Conservation (phyloP, 1,140 invertebrate genomes). For the Nylanderia fulva region DNA sequence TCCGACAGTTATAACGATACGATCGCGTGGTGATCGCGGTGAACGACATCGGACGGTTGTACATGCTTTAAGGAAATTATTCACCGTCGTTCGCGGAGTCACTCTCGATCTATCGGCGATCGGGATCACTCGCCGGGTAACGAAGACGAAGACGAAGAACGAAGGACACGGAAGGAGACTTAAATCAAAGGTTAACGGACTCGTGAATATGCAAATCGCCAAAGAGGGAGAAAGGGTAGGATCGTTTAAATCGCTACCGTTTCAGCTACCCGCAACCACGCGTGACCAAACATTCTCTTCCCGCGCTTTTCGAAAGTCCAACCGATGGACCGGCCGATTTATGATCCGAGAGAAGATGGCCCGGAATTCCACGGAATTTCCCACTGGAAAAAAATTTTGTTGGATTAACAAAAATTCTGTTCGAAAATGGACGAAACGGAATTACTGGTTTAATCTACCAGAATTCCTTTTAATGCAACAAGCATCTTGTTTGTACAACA, state of each 20-base stretch:
- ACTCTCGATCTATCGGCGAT: conserved; percentile 15
- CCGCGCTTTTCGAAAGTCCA: conserved; percentile 68
- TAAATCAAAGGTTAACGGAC: conserved; percentile 39
- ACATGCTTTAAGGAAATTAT: conserved; percentile 30
- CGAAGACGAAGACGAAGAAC: not conserved
- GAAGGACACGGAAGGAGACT: not conserved
- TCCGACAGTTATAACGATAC: conserved; percentile 42
- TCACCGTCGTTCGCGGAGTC: not conserved
- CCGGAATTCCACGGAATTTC: conserved; percentile 65
- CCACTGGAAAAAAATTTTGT: no score
- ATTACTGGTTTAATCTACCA: no score
- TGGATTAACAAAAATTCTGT: no score
- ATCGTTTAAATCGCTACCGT: conserved; percentile 65
- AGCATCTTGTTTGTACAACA: no score
- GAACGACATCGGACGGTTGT: conserved; percentile 40
- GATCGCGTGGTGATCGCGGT: conserved; percentile 16
- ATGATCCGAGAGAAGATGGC: conserved; percentile 17
- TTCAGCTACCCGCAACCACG: conserved; percentile 80
- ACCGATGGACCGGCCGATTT: conserved; percentile 41
- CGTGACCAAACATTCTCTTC: conserved; percentile 83
- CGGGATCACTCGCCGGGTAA: conserved; percentile 4
- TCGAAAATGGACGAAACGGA: no score
- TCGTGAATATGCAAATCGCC: conserved; percentile 66
- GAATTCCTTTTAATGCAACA: no score
- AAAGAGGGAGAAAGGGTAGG: conserved; percentile 30